phyloP scores from a whole-genome alignment of 2,888 invertebrate species.

The Anthophora plumipes region DNA sequence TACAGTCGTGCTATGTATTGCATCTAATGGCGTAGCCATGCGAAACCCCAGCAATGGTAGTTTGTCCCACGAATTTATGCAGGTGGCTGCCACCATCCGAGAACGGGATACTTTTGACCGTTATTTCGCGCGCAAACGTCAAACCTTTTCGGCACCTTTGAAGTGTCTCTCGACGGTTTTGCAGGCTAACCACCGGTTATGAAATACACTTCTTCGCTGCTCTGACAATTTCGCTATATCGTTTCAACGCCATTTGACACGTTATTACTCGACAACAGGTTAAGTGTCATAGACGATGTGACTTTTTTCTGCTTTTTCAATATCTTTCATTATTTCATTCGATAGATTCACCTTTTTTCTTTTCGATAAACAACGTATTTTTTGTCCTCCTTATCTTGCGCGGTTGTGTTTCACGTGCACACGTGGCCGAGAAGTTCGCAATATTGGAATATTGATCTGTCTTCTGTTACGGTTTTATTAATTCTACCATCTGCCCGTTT shows the following conservation, averaged over 20 bases:
- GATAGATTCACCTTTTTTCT: background rate
- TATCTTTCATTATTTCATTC: too few species aligned
- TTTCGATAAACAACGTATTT: background rate
- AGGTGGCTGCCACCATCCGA: conserved; percentile 42
- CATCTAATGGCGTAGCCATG: conserved; percentile 72
- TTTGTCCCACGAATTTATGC: conserved; percentile 70
- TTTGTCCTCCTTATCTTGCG: background rate
- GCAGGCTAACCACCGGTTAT: conserved; percentile 56
- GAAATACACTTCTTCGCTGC: conserved; percentile 51
- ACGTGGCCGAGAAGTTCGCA: background rate
- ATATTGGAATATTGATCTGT: conserved; percentile 31
- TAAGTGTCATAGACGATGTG: background rate
- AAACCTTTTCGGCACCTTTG: conserved; percentile 66
- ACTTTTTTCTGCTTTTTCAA: conserved; percentile 1
- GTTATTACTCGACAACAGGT: conserved; percentile 45
- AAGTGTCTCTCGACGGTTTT: conserved; percentile 65
- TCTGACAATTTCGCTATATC: conserved; percentile 16
- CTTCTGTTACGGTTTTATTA: conserved; percentile 23
- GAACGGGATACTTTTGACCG: conserved; percentile 69
- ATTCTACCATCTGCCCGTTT: conserved; percentile 13
- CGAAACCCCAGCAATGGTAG: conserved; percentile 70
- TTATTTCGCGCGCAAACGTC: conserved; percentile 53
- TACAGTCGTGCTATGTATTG: conserved; percentile 63
- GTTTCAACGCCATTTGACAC: conserved; percentile 57
- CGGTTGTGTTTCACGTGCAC: background rate